Evolutionary conservation across 2,888 invertebrate species (phyloP).

Genomic region (Pammene fasciana): DNA sequence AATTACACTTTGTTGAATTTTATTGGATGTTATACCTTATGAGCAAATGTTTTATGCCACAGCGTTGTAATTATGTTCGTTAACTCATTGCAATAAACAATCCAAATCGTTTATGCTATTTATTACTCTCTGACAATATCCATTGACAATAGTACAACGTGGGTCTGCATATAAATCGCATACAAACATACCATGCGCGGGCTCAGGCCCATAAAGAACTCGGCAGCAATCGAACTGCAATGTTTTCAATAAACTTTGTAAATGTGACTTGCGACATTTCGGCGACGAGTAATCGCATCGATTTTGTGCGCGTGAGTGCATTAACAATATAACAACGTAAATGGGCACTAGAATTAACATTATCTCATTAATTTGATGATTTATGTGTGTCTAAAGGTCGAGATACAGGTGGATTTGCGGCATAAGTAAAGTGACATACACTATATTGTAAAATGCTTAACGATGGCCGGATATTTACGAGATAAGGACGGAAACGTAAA

Average conservation of each 20-base stretch:
- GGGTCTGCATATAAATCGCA: constrained; percentile 31
- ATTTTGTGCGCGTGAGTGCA: constrained; percentile 32
- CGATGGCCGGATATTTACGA: no score
- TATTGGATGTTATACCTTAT: background rate
- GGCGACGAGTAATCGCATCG: constrained; percentile 17
- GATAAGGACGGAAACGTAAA: no score
- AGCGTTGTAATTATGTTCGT: constrained; percentile 16
- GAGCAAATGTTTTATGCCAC: background rate
- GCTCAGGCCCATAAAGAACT: constrained; percentile 6
- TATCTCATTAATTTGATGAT: constrained; percentile 30
- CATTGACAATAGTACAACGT: constrained; percentile 13
- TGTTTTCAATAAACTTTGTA: constrained; percentile 14
- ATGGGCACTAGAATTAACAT: constrained; percentile 22
- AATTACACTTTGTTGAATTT: no score
- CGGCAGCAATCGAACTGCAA: constrained; percentile 13
- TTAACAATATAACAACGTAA: constrained; percentile 34
- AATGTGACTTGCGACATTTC: constrained; percentile 31
- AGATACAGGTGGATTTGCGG: constrained; percentile 19
- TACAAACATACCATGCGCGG: constrained; percentile 5
- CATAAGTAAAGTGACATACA: background rate
- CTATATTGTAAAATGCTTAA: background rate
- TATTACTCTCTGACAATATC: constrained; percentile 24
- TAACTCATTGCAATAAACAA: constrained; percentile 20
- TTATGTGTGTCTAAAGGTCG: constrained; percentile 22
- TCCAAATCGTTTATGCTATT: constrained; percentile 25